These are phyloP conservation scores for Drosophila subquinaria DNA, from an alignment of 2,888 invertebrate genomes.

Conservation along the genomic window DNA sequence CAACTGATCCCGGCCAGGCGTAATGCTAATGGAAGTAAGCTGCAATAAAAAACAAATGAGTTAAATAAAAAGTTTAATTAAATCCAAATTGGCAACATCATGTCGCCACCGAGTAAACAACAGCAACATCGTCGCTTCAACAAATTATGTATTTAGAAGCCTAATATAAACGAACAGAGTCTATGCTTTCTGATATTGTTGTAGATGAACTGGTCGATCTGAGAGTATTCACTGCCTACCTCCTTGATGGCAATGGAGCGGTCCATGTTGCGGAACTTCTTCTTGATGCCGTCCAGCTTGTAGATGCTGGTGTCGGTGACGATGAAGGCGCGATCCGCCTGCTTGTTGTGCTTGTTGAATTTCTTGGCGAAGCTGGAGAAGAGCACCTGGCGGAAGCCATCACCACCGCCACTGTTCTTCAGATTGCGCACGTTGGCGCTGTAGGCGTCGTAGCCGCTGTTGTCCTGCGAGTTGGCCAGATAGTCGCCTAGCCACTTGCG, in stretches of 20 bases:
- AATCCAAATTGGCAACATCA: no score
- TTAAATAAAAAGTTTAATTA: background rate
- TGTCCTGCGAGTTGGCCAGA: conserved; percentile 89
- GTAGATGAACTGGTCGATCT: background rate
- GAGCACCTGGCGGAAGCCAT: conserved; percentile 87
- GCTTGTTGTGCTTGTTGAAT: conserved; percentile 88
- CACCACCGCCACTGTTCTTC: conserved; percentile 86
- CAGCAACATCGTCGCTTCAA: no score
- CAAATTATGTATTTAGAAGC: no score
- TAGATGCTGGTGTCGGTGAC: conserved; percentile 94
- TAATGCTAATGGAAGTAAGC: conserved; percentile 94
- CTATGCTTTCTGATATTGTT: no score
- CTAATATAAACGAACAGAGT: no score
- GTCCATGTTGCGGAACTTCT: conserved; percentile 95
- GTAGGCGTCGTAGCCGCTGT: conserved; percentile 89
- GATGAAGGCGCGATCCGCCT: conserved; percentile 94
- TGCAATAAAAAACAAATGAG: conserved; percentile 72
- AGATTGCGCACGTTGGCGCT: conserved; percentile 89
- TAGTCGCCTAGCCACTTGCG: conserved; percentile 95
- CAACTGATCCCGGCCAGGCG: conserved; percentile 94
- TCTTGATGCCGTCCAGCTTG: conserved; percentile 91
- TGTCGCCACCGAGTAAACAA: no score
- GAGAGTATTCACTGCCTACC: conserved; percentile 74
- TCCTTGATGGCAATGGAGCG: conserved; percentile 93
- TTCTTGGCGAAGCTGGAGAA: conserved; percentile 85